Percentiles rank a stretch among this genome's conserved stretches.
phyloP scores from a whole-genome alignment of 1,140 invertebrate genomes.

The Drosophila suzukii region DNA sequence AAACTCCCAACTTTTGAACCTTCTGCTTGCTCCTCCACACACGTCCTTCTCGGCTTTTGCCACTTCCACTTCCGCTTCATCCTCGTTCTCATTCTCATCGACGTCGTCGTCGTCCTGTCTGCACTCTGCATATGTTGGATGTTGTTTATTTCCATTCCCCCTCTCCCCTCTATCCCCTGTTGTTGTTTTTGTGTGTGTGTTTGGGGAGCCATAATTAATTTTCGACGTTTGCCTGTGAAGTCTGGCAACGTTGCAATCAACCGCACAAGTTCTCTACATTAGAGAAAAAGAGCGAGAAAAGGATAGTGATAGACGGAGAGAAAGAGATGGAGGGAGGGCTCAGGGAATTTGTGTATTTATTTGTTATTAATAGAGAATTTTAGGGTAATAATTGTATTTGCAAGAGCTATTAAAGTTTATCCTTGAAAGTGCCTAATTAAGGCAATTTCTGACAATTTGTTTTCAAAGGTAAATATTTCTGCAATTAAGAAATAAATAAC shows the following conservation, averaged over 20 bases:
- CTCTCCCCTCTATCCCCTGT: not conserved
- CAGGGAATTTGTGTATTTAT: constrained; percentile 15
- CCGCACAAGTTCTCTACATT: constrained; percentile 37
- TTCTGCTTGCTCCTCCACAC: constrained; percentile 40
- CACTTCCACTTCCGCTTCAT: constrained; percentile 7
- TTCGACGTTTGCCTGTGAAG: constrained; percentile 56
- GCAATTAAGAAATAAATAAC: too few species aligned
- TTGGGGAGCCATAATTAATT: constrained; percentile 68
- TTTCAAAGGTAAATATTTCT: too few species aligned
- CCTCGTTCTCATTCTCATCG: constrained; percentile 4
- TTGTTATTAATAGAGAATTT: constrained; percentile 5
- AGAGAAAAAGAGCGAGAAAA: constrained; percentile 27
- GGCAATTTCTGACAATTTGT: not conserved
- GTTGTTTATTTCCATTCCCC: constrained; percentile 34
- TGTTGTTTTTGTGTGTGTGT: constrained; percentile 42
- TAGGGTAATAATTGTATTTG: not conserved
- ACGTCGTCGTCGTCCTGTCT: constrained; percentile 36
- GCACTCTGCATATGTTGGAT: constrained; percentile 54
- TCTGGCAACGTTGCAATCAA: constrained; percentile 69
- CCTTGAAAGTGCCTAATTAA: not conserved
- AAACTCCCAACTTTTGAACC: constrained; percentile 73
- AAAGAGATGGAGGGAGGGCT: not conserved
- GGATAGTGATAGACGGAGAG: not conserved
- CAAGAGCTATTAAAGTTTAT: not conserved
- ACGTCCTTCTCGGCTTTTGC: constrained; percentile 14